phyloP scores from a whole-genome alignment of 2,797 vertebrate genomes.

The Enteromius treurensis region DNA sequence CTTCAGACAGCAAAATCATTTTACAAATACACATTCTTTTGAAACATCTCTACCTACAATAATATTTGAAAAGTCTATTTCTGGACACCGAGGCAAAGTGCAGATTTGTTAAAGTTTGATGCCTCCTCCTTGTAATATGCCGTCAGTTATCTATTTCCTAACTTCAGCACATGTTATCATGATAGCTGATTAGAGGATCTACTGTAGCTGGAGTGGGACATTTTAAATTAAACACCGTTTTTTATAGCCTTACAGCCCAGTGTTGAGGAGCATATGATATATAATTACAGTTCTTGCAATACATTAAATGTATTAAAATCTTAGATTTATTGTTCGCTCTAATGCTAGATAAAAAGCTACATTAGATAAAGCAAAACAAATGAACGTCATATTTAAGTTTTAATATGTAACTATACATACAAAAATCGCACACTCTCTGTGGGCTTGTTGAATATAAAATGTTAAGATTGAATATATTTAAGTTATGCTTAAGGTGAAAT shows the following conservation, averaged over 20 bases:
- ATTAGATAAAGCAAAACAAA: background rate
- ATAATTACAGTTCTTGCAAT: background rate
- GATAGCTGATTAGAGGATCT: background rate
- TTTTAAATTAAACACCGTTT: background rate
- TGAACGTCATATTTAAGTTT: background rate
- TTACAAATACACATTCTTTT: slow-evolving; percentile 1
- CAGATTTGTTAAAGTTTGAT: background rate
- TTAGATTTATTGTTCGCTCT: too few species aligned
- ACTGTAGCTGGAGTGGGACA: background rate
- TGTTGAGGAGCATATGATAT: background rate
- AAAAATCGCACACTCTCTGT: too few species aligned
- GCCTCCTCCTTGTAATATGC: background rate
- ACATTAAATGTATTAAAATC: too few species aligned
- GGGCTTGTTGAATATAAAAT: too few species aligned
- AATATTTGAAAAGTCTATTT: background rate
- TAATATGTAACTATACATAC: too few species aligned
- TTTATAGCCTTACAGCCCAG: background rate
- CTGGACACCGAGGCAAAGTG: slow-evolving; percentile 6
- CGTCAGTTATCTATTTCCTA: background rate
- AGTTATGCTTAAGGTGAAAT: too few species aligned
- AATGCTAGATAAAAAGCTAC: background rate
- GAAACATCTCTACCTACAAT: background rate
- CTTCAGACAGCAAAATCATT: background rate
- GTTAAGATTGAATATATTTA: too few species aligned
- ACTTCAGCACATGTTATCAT: background rate